These are phyloP conservation scores for Phoebastria nigripes DNA, from an alignment of 2,797 vertebrate genomes.

Conservation along the genomic window DNA sequence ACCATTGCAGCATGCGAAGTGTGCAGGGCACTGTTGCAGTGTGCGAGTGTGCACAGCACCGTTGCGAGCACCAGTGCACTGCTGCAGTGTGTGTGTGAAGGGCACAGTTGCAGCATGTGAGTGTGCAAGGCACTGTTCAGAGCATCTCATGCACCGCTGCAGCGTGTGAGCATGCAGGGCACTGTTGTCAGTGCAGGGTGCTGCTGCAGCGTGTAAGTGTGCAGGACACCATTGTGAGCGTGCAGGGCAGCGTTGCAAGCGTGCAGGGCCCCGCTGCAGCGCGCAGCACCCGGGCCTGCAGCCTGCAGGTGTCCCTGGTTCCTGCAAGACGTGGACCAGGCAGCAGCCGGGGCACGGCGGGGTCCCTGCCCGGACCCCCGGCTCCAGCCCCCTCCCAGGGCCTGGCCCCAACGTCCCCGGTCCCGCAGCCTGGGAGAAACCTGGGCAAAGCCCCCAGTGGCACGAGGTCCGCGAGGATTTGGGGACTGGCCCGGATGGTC, in stretches of 20 bases:
- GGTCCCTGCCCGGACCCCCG: background rate
- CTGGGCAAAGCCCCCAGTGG: background rate
- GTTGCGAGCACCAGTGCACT: background rate
- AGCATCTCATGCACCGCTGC: background rate
- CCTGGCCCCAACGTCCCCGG: rapidly evolving
- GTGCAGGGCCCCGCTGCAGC: background rate
- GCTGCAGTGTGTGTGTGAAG: background rate
- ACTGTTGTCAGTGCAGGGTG: too few relatives aligned
- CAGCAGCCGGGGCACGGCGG: rapidly evolving
- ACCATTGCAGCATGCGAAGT: rapidly evolving
- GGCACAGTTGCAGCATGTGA: background rate
- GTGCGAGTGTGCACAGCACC: background rate
- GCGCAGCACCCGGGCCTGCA: background rate
- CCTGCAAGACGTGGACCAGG: too few relatives aligned
- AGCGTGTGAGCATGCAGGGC: background rate
- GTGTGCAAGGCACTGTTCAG: background rate
- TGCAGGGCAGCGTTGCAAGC: background rate
- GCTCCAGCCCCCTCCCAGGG: background rate
- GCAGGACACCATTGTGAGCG: background rate
- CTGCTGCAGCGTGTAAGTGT: too few relatives aligned
- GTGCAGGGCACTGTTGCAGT: background rate
- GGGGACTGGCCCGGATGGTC: background rate
- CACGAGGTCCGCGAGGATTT: background rate
- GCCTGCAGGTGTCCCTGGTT: background rate
- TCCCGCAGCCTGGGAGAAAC: background rate